Base-by-base conservation (phyloP, 2,113 vertebrate species). In the Hyperopisus bebe region DNA sequence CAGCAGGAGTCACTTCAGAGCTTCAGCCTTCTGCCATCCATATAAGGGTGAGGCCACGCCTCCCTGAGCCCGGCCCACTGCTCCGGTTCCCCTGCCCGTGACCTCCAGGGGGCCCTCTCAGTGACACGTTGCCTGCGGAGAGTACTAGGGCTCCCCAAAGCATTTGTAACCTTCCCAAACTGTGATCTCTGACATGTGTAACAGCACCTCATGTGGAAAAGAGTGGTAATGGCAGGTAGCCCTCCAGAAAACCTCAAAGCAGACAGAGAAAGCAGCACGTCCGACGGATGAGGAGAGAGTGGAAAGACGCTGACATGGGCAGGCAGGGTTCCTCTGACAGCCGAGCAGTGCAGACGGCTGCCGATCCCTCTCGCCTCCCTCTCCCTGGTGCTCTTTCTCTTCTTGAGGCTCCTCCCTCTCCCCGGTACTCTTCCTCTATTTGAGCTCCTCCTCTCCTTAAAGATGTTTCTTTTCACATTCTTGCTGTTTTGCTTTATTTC, bases 241-340 rank as follows among this genome's bases (percentile, higher is more conserved):
- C 50, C 31, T 87, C 85, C 31, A 35, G 47, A 51, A 55, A 86
- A 42, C 27, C 89, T 66, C 55, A 88, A 94, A 90, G 91, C 93
- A 94, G 94, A 93, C 90, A 92, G 92, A 94, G 95, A 94, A 95
- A 95, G 95, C 95, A 91, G 92, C 94, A 95, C 93, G 95, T 94
- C 94, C 94, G 94, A 94, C 94, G 88, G n/a, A 85, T 48, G 35
- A 89, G 53, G 62, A 51, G 58, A 53, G 51, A 87, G 19, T 7
- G 55, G 58, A 17, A 77, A 44, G 86, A 42, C 46, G 44, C 51
- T 13, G 77, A 53, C 53, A 21, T 1, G 51, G 7, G 35, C 7
- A 10, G 21, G 86, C 27, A 42, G 51, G 35, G 17, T 46, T 84
- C 44, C 24, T 84, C 35, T 9, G 86, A 87, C 27, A 53, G 31